Evolutionary conservation across 2,888 invertebrate genomes (phyloP).

Genomic region (Blastobasis adustella): DNA sequence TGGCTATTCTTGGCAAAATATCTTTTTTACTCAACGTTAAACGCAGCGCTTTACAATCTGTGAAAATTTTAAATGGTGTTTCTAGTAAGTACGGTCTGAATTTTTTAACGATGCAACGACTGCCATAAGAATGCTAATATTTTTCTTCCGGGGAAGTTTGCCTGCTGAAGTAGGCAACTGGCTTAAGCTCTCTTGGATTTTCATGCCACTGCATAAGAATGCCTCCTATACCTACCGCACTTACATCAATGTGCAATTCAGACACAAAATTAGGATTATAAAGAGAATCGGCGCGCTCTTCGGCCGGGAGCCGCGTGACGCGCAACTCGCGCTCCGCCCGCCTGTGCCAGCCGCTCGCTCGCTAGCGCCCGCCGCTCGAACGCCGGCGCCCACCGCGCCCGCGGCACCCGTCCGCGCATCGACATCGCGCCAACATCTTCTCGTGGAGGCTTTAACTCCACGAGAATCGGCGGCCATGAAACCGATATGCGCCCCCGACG

Average conservation of each 20-base stretch:
- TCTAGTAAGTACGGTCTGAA: conserved; percentile 26
- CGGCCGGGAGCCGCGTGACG: too few relatives aligned
- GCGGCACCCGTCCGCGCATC: too few relatives aligned
- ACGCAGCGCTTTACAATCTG: conserved; percentile 28
- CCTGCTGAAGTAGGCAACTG: conserved; percentile 19
- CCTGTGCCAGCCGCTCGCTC: too few relatives aligned
- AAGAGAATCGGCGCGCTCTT: too few relatives aligned
- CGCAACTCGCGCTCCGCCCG: too few relatives aligned
- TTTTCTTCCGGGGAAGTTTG: conserved; percentile 17
- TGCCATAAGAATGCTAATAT: conserved; percentile 17
- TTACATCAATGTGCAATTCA: conserved; percentile 30
- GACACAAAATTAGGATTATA: conserved; percentile 23
- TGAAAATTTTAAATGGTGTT: conserved; percentile 14
- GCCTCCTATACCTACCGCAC: conserved; percentile 24
- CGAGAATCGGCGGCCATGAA: too few relatives aligned
- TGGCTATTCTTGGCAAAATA: conserved; percentile 24
- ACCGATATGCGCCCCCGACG: too few relatives aligned
- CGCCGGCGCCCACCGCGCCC: too few relatives aligned
- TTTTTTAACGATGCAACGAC: conserved; percentile 22
- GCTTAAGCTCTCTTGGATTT: conserved; percentile 9
- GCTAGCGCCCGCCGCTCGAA: too few relatives aligned
- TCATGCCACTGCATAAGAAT: conserved; percentile 23
- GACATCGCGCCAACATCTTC: too few relatives aligned
- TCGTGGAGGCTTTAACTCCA: too few relatives aligned
- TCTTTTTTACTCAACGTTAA: conserved; percentile 24